Percentiles rank a stretch among this genome's conserved stretches.
Conservation (phyloP, 2,113 vertebrate species). For the Bubo scandiacus region DNA sequence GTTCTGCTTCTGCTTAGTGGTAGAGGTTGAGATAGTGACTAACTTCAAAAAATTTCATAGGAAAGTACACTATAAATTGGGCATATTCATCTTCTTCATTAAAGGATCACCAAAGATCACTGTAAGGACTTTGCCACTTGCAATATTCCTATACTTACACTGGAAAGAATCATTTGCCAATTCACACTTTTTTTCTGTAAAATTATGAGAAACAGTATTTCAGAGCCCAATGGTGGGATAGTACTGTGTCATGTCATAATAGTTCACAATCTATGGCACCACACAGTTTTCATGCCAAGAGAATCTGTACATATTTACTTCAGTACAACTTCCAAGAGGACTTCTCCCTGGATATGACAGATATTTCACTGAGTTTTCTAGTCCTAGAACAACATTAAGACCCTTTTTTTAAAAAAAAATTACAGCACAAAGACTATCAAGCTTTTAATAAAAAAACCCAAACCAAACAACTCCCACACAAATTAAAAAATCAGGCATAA, state of each 20-base stretch:
- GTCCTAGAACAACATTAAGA: background rate
- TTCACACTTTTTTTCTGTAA: background rate
- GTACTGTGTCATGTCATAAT: fast-evolving
- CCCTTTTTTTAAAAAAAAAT: background rate
- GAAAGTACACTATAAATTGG: background rate
- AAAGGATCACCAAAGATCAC: background rate
- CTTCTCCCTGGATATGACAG: background rate
- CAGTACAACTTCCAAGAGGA: background rate
- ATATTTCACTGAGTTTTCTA: background rate
- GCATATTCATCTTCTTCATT: background rate
- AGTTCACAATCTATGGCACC: background rate
- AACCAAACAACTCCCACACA: too few relatives aligned
- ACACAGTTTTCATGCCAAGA: background rate
- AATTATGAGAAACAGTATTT: background rate
- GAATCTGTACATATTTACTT: background rate
- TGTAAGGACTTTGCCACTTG: background rate
- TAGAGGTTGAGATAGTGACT: background rate
- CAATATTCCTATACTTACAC: background rate
- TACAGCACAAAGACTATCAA: background rate
- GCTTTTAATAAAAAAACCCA: background rate
- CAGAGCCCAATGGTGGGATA: fast-evolving
- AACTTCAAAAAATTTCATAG: background rate
- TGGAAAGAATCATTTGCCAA: background rate
- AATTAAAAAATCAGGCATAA: background rate
- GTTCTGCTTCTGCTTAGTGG: background rate